Evolutionary conservation across 2,113 vertebrate species (phyloP).

Genomic region (Bos taurus): ARS-UCD2.0 NC_037332.1:75127501-75128000

Average conservation of each 20-base stretch:
- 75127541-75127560: not conserved
- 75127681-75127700: not conserved
- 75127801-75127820: accelerated
- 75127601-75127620: accelerated
- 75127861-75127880: no score
- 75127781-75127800: accelerated
- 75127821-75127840: accelerated
- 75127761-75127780: accelerated
- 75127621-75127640: accelerated
- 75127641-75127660: accelerated
- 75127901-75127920: not conserved
- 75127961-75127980: not conserved
- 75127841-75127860: not conserved
- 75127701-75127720: no score
- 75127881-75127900: not conserved
- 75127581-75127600: not conserved
- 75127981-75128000: no score
- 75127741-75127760: accelerated
- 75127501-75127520: not conserved
- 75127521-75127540: not conserved
- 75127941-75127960: not conserved
- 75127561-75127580: not conserved
- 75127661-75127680: not conserved
- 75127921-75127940: not conserved
- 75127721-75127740: not conserved